Percentiles rank a stretch among this genome's conserved stretches.
Evolutionary conservation across 1,140 invertebrate genomes (phyloP).

Genomic region (Helicoverpa zea): DNA sequence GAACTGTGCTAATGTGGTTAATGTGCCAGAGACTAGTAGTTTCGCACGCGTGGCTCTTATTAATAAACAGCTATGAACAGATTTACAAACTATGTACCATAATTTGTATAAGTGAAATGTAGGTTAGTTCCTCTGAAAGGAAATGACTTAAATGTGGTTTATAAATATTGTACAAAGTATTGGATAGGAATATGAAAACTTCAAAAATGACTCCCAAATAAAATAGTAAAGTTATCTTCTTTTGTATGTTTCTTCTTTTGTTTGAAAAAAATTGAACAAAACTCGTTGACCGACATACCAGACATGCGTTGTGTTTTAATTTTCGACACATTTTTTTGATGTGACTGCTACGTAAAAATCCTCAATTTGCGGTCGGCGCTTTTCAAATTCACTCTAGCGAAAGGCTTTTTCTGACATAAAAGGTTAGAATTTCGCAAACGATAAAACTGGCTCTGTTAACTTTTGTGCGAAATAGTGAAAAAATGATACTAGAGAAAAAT

Average conservation of each 20-base stretch:
- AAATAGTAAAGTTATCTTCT: no score
- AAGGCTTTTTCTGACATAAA: slow-evolving; percentile 22
- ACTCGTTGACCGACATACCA: no score
- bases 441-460: not conserved
- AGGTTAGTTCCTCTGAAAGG: no score
- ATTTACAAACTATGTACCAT: not conserved
- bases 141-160: no score
- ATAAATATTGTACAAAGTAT: no score
- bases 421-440: slow-evolving; percentile 23
- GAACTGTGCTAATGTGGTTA: not conserved
- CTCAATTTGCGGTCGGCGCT: slow-evolving; percentile 12
- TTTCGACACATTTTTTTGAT: not conserved
- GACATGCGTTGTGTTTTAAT: slow-evolving; percentile 3
- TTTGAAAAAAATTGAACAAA: no score
- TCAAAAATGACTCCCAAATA: no score
- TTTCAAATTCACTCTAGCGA: slow-evolving; percentile 3
- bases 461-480: not conserved
- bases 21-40: not conserved
- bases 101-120: not conserved
- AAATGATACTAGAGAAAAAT: not conserved
- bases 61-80: not conserved
- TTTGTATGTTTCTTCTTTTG: no score
- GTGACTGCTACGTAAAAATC: not conserved
- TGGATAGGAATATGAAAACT: no score
- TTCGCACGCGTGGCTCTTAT: not conserved